Conservation (phyloP, 2,797 vertebrate species). For the Oreonectes daqikongensis region DNA sequence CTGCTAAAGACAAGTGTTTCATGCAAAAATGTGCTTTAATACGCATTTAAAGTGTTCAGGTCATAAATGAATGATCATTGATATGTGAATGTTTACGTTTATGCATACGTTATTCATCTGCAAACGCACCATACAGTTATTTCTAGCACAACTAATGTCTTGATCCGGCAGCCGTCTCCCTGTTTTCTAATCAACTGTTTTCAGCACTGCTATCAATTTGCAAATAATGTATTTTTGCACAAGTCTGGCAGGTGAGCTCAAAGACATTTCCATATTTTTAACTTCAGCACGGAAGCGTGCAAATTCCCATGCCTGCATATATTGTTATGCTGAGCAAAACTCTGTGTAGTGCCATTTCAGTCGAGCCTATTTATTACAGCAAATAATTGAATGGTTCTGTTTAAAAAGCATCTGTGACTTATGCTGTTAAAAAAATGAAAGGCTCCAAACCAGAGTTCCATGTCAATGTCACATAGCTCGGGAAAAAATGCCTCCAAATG, state of each 20-base stretch:
- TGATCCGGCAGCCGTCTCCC: slow-evolving; percentile 38
- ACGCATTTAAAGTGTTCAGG: slow-evolving; percentile 19
- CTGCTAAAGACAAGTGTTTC: background rate
- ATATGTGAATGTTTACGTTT: slow-evolving; percentile 34
- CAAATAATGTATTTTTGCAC: slow-evolving; percentile 33
- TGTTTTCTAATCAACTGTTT: slow-evolving; percentile 45
- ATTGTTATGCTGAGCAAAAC: slow-evolving; percentile 43
- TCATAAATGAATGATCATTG: slow-evolving; percentile 38
- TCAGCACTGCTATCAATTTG: slow-evolving; percentile 48
- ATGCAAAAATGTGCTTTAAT: slow-evolving; percentile 15
- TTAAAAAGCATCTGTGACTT: slow-evolving; percentile 34
- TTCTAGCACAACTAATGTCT: slow-evolving; percentile 43
- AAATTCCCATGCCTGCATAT: slow-evolving; percentile 40
- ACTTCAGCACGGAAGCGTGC: slow-evolving; percentile 44
- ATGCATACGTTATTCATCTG: slow-evolving; percentile 43
- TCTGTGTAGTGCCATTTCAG: slow-evolving; percentile 17
- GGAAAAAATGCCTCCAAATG: slow-evolving; percentile 16
- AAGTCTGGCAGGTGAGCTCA: slow-evolving; percentile 47
- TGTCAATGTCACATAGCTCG: slow-evolving; percentile 29
- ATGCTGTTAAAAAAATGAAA: slow-evolving; percentile 39
- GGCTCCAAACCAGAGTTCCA: slow-evolving; percentile 17
- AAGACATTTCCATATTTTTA: slow-evolving; percentile 45
- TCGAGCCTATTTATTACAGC: slow-evolving; percentile 40
- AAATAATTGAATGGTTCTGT: slow-evolving; percentile 44
- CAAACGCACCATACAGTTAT: slow-evolving; percentile 43